Percentiles rank a stretch among this genome's conserved stretches.
Evolutionary conservation across 2,888 invertebrate species (phyloP).

Genomic region (Hymenopus coronatus): DNA sequence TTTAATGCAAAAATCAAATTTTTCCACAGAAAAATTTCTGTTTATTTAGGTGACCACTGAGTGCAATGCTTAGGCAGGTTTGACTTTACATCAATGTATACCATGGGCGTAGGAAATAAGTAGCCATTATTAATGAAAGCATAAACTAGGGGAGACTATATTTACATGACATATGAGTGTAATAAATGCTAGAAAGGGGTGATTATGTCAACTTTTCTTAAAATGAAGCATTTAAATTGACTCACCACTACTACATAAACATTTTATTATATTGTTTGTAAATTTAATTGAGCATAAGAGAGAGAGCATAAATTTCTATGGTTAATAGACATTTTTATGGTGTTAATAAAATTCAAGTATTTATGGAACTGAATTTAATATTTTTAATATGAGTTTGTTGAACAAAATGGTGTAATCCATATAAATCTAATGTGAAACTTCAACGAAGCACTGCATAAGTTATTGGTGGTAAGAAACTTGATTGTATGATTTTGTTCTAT

Average conservation of each 20-base stretch:
- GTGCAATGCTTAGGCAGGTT: too few relatives aligned
- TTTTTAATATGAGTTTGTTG: background rate
- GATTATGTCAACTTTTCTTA: too few relatives aligned
- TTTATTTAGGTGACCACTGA: too few relatives aligned
- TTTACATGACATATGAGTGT: too few relatives aligned
- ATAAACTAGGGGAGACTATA: too few relatives aligned
- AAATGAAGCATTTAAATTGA: background rate
- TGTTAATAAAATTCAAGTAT: background rate
- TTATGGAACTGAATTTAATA: background rate
- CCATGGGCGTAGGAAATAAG: too few relatives aligned
- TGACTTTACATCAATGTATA: too few relatives aligned
- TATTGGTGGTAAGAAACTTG: background rate
- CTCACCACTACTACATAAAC: background rate
- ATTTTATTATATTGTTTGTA: background rate
- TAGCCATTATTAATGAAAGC: too few relatives aligned
- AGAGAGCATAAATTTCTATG: background rate
- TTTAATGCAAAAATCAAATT: too few relatives aligned
- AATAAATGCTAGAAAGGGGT: too few relatives aligned
- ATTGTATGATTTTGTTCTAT: background rate
- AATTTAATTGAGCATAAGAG: background rate
- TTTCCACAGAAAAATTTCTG: too few relatives aligned
- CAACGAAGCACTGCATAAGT: background rate
- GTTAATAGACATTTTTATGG: background rate
- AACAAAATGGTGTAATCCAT: background rate
- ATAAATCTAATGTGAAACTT: background rate